phyloP scores from a whole-genome alignment of 2,113 vertebrate genomes.

The Paratilapia polleni region DNA sequence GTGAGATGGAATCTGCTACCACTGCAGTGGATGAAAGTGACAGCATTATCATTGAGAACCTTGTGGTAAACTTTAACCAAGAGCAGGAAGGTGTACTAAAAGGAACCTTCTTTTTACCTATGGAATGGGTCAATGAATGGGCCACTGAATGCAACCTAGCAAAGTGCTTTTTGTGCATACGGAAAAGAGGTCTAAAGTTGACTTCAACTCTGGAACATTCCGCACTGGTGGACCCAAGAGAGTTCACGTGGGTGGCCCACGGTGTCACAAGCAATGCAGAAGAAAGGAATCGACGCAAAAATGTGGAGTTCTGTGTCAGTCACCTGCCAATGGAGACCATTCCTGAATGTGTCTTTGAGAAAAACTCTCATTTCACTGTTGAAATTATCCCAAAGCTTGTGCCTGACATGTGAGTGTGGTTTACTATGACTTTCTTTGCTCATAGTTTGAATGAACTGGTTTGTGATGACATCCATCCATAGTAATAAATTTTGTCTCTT shows the following conservation, averaged over 20 bases:
- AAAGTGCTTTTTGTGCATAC: constrained; percentile 87
- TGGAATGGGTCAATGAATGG: constrained; percentile 62
- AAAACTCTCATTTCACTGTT: constrained; percentile 77
- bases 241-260: constrained; percentile 90
- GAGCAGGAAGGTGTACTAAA: constrained; percentile 23
- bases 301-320: constrained; percentile 81
- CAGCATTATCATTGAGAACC: constrained; percentile 80
- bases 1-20: constrained; percentile 83
- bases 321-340: constrained; percentile 78
- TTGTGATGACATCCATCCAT: no score
- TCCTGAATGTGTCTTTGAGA: constrained; percentile 73
- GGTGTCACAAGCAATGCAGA: constrained; percentile 67
- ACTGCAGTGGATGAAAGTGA: constrained; percentile 80
- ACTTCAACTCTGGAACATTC: not conserved
- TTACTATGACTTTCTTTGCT: not conserved
- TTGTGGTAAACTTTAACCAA: constrained; percentile 76
- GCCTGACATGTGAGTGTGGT: constrained; percentile 87
- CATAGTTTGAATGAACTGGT: no score
- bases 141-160: constrained; percentile 77
- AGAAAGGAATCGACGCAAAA: not conserved
- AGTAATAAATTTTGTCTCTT: not conserved
- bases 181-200: constrained; percentile 75
- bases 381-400: constrained; percentile 88
- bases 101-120: constrained; percentile 78
- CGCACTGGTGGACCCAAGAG: constrained; percentile 70